Evolutionary conservation across 2,113 vertebrate genomes (phyloP).

Genomic region (Hemiscyllium ocellatum): DNA sequence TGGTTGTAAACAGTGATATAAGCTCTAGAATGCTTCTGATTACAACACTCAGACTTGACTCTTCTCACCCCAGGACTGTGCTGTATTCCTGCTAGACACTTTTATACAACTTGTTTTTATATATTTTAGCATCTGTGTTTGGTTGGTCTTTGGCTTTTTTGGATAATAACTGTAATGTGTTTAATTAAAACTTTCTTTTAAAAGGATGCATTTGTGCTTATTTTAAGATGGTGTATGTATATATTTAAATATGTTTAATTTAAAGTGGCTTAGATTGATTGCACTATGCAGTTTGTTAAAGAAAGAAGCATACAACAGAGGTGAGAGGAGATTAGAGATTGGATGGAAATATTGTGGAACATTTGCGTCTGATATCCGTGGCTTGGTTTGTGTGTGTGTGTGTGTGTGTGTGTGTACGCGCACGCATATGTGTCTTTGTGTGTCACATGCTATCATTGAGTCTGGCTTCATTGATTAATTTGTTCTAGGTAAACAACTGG

Average conservation of each 20-base stretch:
- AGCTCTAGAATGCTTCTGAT: neutral
- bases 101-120: neutral
- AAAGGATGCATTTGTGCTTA: neutral
- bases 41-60: neutral
- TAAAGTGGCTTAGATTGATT: neutral
- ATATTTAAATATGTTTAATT: neutral
- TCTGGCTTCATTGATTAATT: neutral
- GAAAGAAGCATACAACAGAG: neutral
- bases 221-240: neutral
- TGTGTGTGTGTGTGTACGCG: neutral
- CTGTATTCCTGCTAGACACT: neutral
- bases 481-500: neutral
- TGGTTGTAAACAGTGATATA: neutral
- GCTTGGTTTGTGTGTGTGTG: neutral
- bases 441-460: neutral
- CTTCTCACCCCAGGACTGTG: neutral
- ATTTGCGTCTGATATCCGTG: neutral
- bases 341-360: neutral
- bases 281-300: neutral
- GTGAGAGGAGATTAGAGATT: neutral
- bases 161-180: neutral
- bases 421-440: neutral
- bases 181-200: neutral
- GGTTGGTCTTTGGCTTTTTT: neutral
- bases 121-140: neutral